Percentiles rank a stretch among this genome's conserved stretches.
Evolutionary conservation across 1,140 invertebrate genomes (phyloP).

Genomic region (Conus ventricosus): DNA sequence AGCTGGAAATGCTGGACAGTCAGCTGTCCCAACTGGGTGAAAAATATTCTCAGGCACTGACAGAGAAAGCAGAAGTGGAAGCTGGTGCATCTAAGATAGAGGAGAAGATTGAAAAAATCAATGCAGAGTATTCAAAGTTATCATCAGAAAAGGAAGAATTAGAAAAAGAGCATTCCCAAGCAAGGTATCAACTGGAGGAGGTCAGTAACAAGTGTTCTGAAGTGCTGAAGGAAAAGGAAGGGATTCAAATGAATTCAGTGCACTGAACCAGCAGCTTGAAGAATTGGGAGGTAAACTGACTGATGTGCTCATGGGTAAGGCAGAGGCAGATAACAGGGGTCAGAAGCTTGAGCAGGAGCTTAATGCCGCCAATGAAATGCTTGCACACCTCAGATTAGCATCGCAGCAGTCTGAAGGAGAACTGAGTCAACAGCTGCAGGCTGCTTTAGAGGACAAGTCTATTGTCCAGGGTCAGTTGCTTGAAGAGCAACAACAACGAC

Average conservation of each 20-base stretch:
- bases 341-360: slow-evolving; percentile 29
- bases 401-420: slow-evolving; percentile 25
- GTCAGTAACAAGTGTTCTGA: background rate
- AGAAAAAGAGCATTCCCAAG: background rate
- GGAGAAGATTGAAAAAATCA: background rate
- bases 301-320: slow-evolving; percentile 6
- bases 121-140: background rate
- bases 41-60: background rate
- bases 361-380: background rate
- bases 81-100: background rate
- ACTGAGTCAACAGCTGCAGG: slow-evolving; percentile 19
- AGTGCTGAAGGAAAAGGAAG: slow-evolving; percentile 26
- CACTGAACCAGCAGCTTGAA: slow-evolving; percentile 27
- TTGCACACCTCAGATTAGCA: background rate
- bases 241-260: background rate
- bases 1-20: background rate
- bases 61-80: background rate
- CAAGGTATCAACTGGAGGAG: slow-evolving; percentile 28
- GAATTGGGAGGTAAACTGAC: slow-evolving; percentile 15
- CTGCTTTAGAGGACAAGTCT: slow-evolving; percentile 18
- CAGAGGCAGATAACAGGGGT: slow-evolving; percentile 21
- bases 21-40: background rate
- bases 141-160: slow-evolving; percentile 3
- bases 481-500: background rate
- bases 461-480: slow-evolving; percentile 4